Percentiles rank a stretch among this genome's conserved stretches.
Evolutionary conservation across 2,797 vertebrate genomes (phyloP).

Genomic region (Lerista edwardsae): DNA sequence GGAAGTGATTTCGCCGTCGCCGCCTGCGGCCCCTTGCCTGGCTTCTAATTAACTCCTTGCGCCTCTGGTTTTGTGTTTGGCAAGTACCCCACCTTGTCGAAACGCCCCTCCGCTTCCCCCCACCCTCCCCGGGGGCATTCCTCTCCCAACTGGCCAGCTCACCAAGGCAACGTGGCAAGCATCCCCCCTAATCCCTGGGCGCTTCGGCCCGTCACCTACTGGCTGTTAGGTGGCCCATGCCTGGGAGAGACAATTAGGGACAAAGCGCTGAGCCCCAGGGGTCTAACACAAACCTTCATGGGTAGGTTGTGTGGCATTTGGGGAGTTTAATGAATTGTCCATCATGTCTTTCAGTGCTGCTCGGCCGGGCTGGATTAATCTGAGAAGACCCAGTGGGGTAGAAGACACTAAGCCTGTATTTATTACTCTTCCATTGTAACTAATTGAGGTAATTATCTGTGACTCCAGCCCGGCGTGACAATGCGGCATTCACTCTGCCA

Average conservation of each 20-base stretch:
- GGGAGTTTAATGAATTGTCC: constrained; percentile 99
- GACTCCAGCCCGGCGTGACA: constrained; percentile 98
- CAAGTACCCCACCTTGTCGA: constrained; percentile 86
- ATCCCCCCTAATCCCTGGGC: constrained; percentile 81
- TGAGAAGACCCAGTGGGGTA: constrained; percentile 97
- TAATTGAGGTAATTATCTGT: constrained; percentile 99
- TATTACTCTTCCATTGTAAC: constrained; percentile 99
- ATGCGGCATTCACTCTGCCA: constrained; percentile 82
- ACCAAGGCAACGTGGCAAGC: constrained; percentile 92
- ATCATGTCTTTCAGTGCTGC: constrained; percentile 95
- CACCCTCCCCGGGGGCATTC: constrained; percentile 84
- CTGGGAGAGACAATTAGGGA: constrained; percentile 85
- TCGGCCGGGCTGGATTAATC: constrained; percentile 90
- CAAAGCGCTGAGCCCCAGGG: constrained; percentile 94
- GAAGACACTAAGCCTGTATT: constrained; percentile 99
- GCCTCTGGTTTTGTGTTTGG: constrained; percentile 70
- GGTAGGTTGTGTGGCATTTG: constrained; percentile 98
- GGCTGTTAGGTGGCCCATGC: constrained; percentile 90
- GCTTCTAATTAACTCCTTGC: constrained; percentile 94
- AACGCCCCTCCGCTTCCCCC: constrained; percentile 77
- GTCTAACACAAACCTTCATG: constrained; percentile 99
- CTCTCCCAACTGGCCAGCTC: constrained; percentile 86
- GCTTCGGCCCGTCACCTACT: constrained; percentile 92
- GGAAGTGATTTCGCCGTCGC: constrained; percentile 91
- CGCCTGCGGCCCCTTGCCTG: constrained; percentile 76